Base-by-base conservation (phyloP, 2,888 invertebrate species). In the Noctua fimbriata region DNA sequence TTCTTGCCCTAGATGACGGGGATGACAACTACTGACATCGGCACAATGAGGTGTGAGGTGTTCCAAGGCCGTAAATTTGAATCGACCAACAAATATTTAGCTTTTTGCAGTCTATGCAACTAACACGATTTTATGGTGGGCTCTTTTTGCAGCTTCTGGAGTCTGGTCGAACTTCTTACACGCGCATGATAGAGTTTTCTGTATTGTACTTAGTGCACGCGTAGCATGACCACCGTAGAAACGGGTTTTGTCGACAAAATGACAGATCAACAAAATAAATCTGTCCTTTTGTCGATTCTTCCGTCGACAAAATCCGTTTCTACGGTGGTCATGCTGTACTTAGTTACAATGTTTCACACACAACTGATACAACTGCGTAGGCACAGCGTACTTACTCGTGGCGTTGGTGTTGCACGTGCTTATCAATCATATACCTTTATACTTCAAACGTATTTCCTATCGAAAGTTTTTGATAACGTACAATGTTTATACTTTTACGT, bases 391-490 rank as follows among this genome's bases (percentile, higher is more conserved):
- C 65, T 58, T 60, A 60, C 58, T 78, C 41, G 65, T 66, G 65
- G 49, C 55, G 28, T 67, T 55, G 32, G 28, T n/a, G 16, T 49
- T 63, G 63, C 82, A 88, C 76, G 79, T 83, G 78, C 47, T 76
- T 70, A 80, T 73, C 67, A 73, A 71, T 77, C 28, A 58, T 58
- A 69, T 69, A 63, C 41, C 75, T 75, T 49, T 28, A 60, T n/a
- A 28, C 47, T 28, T 58, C 24, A 16, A 47, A 47, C 28, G 36
- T n/a, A n/a, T 36, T 76, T 75, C 60, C 41, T 44, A 52, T 52
- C 32, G 9, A 82, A 52, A 16, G 21, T 28, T 82, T 82, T 47
- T 36, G 41, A 73, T 81, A 58, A 41, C 6, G 1, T 41, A n/a
- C 0, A 16, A 14, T 21, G n/a, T 70, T 21, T 24, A 41, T 47